A percentile compares a stretch with the other conserved stretches of the same genome.
These are phyloP conservation scores for Carassius auratus DNA, from an alignment of 2,113 vertebrate genomes.

Conservation along the genomic window DNA sequence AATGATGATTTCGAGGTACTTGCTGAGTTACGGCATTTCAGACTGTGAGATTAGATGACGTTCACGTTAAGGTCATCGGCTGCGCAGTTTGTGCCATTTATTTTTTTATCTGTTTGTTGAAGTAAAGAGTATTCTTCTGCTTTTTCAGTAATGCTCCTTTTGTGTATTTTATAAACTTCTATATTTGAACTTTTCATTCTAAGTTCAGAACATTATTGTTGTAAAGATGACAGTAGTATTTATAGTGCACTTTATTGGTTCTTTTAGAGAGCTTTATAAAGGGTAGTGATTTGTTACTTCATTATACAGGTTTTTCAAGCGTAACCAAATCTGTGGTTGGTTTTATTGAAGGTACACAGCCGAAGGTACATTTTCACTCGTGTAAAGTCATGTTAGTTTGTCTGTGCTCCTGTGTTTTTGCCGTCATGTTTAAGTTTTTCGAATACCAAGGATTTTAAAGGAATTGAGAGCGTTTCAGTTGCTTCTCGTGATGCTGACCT, in stretches of 20 bases:
- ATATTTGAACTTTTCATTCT: slow-evolving; percentile 68
- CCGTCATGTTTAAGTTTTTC: slow-evolving; percentile 58
- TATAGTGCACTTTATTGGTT: slow-evolving; percentile 70
- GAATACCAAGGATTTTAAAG: slow-evolving; percentile 53
- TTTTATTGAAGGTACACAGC: slow-evolving; percentile 66
- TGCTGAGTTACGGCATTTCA: slow-evolving; percentile 54
- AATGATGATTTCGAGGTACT: slow-evolving; percentile 55
- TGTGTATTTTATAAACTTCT: slow-evolving; percentile 68
- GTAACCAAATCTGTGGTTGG: slow-evolving; percentile 49
- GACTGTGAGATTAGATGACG: slow-evolving; percentile 49
- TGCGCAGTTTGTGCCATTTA: slow-evolving; percentile 61
- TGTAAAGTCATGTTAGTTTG: slow-evolving; percentile 56
- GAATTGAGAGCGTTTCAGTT: slow-evolving; percentile 49
- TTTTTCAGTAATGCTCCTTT: slow-evolving; percentile 65
- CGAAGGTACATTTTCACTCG: slow-evolving; percentile 53
- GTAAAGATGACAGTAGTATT: slow-evolving; percentile 69
- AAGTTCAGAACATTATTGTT: slow-evolving; percentile 65
- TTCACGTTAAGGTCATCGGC: slow-evolving; percentile 32
- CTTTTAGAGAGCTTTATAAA: slow-evolving; percentile 63
- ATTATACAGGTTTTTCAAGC: slow-evolving; percentile 59
- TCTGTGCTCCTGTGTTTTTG: slow-evolving; percentile 60
- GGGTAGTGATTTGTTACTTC: slow-evolving; percentile 59
- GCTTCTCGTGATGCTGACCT: slow-evolving; percentile 34
- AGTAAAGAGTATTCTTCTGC: slow-evolving; percentile 61
- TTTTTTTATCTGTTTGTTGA: slow-evolving; percentile 63